These are phyloP conservation scores for Stegodyphus mimosarum DNA, from an alignment of 1,140 invertebrate species.

Conservation along the genomic window DNA sequence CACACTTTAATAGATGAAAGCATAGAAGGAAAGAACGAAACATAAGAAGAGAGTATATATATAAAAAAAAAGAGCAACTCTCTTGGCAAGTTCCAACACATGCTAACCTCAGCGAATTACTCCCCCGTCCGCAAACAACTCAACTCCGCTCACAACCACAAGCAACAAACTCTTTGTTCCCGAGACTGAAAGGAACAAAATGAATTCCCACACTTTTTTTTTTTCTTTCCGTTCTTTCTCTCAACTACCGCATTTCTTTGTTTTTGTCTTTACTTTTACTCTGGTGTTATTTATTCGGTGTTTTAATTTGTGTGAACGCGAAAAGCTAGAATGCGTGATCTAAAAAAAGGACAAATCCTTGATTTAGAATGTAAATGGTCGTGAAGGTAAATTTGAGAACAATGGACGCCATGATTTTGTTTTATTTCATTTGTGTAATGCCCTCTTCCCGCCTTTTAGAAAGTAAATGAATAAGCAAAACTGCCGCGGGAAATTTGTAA, in stretches of 20 bases:
- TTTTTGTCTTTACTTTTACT: neutral
- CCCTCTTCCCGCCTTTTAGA: too few relatives aligned
- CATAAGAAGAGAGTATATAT: neutral
- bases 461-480: too few relatives aligned
- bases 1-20: neutral
- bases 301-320: slow-evolving; percentile 2
- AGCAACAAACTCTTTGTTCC: slow-evolving; percentile 58
- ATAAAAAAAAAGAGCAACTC: neutral
- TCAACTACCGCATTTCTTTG: neutral
- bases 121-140: slow-evolving; percentile 57
- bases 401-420: neutral
- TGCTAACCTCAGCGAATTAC: slow-evolving; percentile 59
- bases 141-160: slow-evolving; percentile 13
- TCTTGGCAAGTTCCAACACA: slow-evolving; percentile 38
- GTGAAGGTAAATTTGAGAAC: neutral
- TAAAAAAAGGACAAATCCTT: neutral
- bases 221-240: neutral
- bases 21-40: neutral
- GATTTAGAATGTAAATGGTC: neutral
- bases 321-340: neutral
- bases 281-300: neutral
- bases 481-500: too few relatives aligned
- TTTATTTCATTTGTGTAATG: neutral
- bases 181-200: slow-evolving; percentile 29
- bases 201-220: slow-evolving; percentile 27